These are phyloP conservation scores for Clepsis dumicolana DNA, from an alignment of 2,888 invertebrate species.

Conservation along the genomic window DNA sequence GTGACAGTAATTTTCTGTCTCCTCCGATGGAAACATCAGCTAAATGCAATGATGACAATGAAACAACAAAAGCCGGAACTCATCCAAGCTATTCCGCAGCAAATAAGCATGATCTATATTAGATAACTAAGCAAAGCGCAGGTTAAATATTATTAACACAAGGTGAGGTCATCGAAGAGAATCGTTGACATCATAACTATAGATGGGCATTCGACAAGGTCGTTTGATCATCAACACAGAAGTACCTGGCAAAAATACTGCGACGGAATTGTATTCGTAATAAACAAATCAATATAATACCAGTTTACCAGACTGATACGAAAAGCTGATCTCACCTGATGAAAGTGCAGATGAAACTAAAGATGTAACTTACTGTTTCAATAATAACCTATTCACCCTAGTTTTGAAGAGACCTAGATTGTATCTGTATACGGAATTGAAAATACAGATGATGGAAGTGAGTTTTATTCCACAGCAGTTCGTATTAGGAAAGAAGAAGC, in stretches of 20 bases:
- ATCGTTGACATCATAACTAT: slow-evolving; percentile 56
- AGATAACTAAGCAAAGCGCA: slow-evolving; percentile 19
- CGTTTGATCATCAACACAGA: slow-evolving; percentile 29
- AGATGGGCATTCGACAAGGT: slow-evolving; percentile 49
- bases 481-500: no score
- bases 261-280: slow-evolving; percentile 12
- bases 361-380: no score
- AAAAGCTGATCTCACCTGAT: no score
- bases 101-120: slow-evolving; percentile 43
- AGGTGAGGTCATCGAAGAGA: slow-evolving; percentile 52
- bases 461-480: no score
- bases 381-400: no score
- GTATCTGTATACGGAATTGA: no score
- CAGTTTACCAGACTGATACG: no score
- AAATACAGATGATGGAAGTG: no score
- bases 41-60: not conserved
- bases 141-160: slow-evolving; percentile 27
- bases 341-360: no score
- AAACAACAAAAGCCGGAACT: slow-evolving; percentile 11
- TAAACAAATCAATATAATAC: no score
- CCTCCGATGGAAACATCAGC: not conserved
- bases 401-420: no score
- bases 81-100: not conserved
- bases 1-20: no score
- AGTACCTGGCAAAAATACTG: slow-evolving; percentile 24